Evolutionary conservation across 2,888 invertebrate species (phyloP), one percentile per base, ranked within the genome.

Genomic region (Drosophila lacicola): DNA sequence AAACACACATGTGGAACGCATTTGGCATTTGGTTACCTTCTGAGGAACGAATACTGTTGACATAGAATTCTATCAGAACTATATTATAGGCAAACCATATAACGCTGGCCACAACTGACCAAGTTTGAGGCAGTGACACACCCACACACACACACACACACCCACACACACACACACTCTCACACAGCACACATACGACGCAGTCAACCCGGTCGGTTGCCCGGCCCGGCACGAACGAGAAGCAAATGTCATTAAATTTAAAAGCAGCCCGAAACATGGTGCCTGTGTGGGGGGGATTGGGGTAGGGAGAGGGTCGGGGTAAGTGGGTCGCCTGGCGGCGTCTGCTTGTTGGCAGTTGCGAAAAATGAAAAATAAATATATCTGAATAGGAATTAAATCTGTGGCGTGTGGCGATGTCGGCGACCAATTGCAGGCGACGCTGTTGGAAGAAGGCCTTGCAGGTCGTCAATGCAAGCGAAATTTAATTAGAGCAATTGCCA

Each of bases 401-500:
- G 64, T 13, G 72, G 74, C 57, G 70, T 70, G 65, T 71, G 61
- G 65, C 71, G 44, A 44, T 56, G 57, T 63, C 39, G 44, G 50
- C 46, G 53, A 63, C 57, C 53, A 70, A 63, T 56, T 62, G 66
- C 61, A 61, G 29, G 47, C 37, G 41, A 41, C 63, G 50, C 37
- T 25, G 47, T 69, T 71, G 39, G 60, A 51, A 70, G 60, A 51
- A 70, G 70, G 74, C 66, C 75, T 70, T 70, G 53, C 49, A 60
- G 65, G 34, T 50, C 50, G 50, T 45, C 70, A 61, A 36, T 79
- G 74, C 65, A 79, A 61, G 76, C 76, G 72, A 78, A 88, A 90
- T 84, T 85, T 79, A 90, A 90, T 89, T 85, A 85, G 79, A 78
- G 67, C 83, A 67, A 68, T 57, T 57, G 65, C 60, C 70, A 64